Conservation (phyloP, 2,797 vertebrate species). For the Danio kyathit region DNA sequence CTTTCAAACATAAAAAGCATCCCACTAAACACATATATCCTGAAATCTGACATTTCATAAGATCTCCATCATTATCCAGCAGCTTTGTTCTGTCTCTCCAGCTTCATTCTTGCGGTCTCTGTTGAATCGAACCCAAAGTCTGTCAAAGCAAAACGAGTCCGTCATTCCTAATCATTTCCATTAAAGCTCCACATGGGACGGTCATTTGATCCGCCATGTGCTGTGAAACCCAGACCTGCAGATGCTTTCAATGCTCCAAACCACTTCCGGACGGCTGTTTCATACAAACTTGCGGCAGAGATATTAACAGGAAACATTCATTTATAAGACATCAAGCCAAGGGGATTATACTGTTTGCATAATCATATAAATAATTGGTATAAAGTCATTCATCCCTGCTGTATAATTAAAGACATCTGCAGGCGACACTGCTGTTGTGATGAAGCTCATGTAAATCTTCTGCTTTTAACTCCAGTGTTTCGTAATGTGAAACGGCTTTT, state of each 20-base stretch:
- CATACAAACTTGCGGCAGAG: slow-evolving; percentile 10
- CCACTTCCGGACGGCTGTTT: background rate
- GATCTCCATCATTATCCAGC: background rate
- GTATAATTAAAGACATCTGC: slow-evolving; percentile 43
- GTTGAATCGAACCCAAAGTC: slow-evolving; percentile 25
- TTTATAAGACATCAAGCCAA: slow-evolving; percentile 34
- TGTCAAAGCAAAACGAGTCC: slow-evolving; percentile 29
- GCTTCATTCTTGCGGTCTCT: slow-evolving; percentile 3
- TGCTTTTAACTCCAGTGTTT: background rate
- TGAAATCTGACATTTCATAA: background rate
- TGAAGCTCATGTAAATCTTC: background rate
- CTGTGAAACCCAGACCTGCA: slow-evolving; percentile 12
- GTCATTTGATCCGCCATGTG: slow-evolving; percentile 32
- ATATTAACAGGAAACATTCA: slow-evolving; percentile 32
- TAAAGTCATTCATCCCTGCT: slow-evolving; percentile 41
- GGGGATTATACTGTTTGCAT: slow-evolving; percentile 37
- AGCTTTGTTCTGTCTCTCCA: background rate
- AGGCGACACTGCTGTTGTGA: slow-evolving; percentile 35
- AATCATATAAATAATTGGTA: slow-evolving; percentile 63
- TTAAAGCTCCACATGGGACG: slow-evolving; percentile 29
- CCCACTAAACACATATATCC: background rate
- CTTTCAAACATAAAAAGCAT: background rate
- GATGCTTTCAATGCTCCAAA: slow-evolving; percentile 1
- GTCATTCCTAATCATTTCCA: slow-evolving; percentile 35
- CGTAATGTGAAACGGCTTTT: background rate